Percentiles rank a stretch among this genome's conserved stretches.
Conservation (phyloP, 2,888 invertebrate genomes). For the Idaea biselata region DNA sequence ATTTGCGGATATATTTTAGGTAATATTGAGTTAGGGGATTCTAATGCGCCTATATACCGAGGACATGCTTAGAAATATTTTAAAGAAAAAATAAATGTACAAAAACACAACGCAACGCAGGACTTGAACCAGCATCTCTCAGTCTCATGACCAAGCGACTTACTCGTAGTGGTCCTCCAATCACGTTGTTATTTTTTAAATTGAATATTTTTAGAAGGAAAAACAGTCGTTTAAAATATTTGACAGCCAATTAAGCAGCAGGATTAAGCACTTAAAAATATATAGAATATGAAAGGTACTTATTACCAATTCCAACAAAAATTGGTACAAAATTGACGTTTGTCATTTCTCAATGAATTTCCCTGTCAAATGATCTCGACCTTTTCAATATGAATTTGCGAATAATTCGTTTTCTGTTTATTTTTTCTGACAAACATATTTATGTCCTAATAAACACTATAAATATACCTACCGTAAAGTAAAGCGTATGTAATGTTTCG, state of each 20-base stretch:
- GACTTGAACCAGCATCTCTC: too few relatives aligned
- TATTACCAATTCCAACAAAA: too few relatives aligned
- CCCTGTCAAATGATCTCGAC: not conserved
- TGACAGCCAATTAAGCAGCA: too few relatives aligned
- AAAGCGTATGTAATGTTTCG: not conserved
- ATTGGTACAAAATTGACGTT: not conserved
- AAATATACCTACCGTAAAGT: not conserved
- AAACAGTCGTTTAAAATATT: too few relatives aligned
- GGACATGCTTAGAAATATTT: not conserved
- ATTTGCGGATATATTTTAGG: constrained; percentile 17
- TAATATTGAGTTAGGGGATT: not conserved
- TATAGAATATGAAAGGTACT: not conserved
- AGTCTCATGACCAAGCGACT: too few relatives aligned
- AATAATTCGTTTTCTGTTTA: not conserved
- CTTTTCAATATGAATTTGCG: not conserved
- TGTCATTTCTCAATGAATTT: not conserved
- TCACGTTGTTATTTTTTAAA: too few relatives aligned
- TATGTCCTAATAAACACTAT: not conserved
- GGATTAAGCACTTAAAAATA: too few relatives aligned
- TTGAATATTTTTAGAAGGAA: too few relatives aligned
- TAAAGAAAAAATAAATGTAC: too few relatives aligned
- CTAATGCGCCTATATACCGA: not conserved
- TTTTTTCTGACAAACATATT: constrained; percentile 1
- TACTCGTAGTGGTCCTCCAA: too few relatives aligned
- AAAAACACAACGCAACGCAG: too few relatives aligned